Evolutionary conservation across 2,888 invertebrate species (phyloP).

Genomic region (Limenitis camilla): DNA sequence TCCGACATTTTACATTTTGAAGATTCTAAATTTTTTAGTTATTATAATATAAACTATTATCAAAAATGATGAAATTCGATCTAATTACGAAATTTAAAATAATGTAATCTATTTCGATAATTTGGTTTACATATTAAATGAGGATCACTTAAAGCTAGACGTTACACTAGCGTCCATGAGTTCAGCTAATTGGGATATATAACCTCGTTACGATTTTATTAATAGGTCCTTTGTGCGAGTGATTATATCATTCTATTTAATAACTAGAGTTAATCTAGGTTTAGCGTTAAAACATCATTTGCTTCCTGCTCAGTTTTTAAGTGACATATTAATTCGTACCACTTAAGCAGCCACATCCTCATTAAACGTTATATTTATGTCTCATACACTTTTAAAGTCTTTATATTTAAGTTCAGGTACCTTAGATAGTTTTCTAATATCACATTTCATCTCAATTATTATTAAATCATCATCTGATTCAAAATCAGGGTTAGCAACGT

Average conservation of each 20-base stretch:
- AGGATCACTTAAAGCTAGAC: too few species aligned
- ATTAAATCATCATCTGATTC: neutral
- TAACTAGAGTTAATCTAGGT: constrained; percentile 55
- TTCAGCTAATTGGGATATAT: constrained; percentile 1
- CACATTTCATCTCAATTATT: neutral
- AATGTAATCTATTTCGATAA: too few species aligned
- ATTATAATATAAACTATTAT: neutral
- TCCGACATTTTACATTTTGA: too few species aligned
- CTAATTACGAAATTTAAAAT: neutral
- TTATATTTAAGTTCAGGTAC: neutral
- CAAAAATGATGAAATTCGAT: neutral
- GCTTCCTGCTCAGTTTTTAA: constrained; percentile 65
- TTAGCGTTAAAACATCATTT: constrained; percentile 56
- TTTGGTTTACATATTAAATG: too few species aligned
- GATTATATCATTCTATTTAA: constrained; percentile 14
- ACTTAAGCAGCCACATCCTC: constrained; percentile 69
- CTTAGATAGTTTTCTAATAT: neutral
- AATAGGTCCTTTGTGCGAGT: constrained; percentile 9
- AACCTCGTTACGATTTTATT: constrained; percentile 17
- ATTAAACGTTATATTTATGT: constrained; percentile 62
- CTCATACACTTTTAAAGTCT: constrained; percentile 38
- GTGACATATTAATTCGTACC: constrained; percentile 63
- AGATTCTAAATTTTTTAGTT: too few species aligned
- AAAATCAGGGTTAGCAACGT: too few species aligned
- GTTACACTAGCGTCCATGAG: neutral